Base-by-base conservation (phyloP, 2,113 vertebrate genomes). In the Lophura nycthemera region DNA sequence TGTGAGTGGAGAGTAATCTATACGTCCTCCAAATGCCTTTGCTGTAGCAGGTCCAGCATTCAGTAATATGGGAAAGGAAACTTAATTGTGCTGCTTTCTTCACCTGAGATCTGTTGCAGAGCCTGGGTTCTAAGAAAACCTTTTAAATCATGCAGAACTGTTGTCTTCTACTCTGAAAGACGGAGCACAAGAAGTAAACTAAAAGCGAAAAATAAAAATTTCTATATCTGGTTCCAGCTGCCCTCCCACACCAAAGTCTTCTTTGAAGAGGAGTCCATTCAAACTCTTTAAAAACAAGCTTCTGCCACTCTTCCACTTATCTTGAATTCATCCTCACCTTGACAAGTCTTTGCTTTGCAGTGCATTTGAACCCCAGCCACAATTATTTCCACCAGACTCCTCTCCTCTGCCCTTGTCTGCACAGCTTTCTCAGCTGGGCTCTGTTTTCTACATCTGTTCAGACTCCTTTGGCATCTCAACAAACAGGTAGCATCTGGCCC, bases 151-250 rank as follows among this genome's bases (percentile, higher is more conserved):
- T 22, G 18, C 25, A 52, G 47, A 67, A 64, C 43, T 77, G 72
- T 11, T 52, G 9, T 47, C 22, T 42, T 47, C 29, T 66, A 10
- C 45, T 57, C 17, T 47, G 42, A 77, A 40, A 75, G 22, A 24
- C 12, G 0, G 0, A 63, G 21, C 47, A 38, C 19, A 67, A 82
- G 15, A 61, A 36, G 6, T 40, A 73, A n/a, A 54, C 52, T 17
- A 54, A 10, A 54, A 54, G 52, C 27, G 9, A 54, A 54, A 29
- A 29, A 30, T 10, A 59, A 47, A 65, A 60, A 3, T 25, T 45
- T 14, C 7, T 40, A 21, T 40, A 38, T 11, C 20, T 67, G 20
- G 10, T 69, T 69, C 32, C 24, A 34, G 42, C 15, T 73, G 54
- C 54, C 13, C 17, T 73, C 36, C 15, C 21, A 59, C 15, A 21